Percentiles rank a stretch among this genome's conserved stretches.
phyloP scores from a whole-genome alignment of 1,140 invertebrate genomes.

The Drosophila littoralis region DNA sequence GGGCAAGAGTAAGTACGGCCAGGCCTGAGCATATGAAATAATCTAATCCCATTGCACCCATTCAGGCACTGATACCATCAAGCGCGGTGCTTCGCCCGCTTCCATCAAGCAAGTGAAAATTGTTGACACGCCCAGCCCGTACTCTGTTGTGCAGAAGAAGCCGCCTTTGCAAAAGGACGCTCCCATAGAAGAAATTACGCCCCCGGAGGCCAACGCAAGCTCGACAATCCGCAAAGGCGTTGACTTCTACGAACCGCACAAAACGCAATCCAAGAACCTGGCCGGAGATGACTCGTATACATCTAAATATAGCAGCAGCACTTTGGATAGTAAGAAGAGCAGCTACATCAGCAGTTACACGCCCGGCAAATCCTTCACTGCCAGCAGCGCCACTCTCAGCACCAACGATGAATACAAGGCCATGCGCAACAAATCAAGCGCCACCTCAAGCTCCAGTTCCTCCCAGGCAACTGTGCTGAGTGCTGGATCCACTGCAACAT shows the following conservation, averaged over 20 bases:
- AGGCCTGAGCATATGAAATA: not conserved
- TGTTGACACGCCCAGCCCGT: conserved; percentile 78
- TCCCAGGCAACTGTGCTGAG: conserved; percentile 81
- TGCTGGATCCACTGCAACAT: conserved; percentile 78
- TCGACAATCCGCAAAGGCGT: conserved; percentile 58
- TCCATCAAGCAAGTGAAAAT: conserved; percentile 80
- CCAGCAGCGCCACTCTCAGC: conserved; percentile 15
- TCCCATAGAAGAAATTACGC: conserved; percentile 61
- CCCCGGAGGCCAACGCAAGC: conserved; percentile 40
- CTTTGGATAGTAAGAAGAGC: conserved; percentile 62
- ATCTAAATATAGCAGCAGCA: conserved; percentile 52
- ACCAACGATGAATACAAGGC: conserved; percentile 74
- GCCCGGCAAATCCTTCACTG: conserved; percentile 26
- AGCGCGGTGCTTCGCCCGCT: conserved; percentile 82
- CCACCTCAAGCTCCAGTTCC: conserved; percentile 79
- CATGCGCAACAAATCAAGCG: conserved; percentile 80
- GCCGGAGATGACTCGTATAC: conserved; percentile 50
- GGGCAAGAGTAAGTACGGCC: conserved; percentile 73
- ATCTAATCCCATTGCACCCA: conserved; percentile 7
- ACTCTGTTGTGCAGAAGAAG: conserved; percentile 75
- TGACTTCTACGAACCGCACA: conserved; percentile 80
- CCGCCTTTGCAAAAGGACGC: conserved; percentile 68
- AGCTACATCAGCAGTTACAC: conserved; percentile 62
- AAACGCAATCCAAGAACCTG: conserved; percentile 59
- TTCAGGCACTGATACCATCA: conserved; percentile 84